These are phyloP conservation scores for Buphagus erythrorhynchus DNA, from an alignment of 2,797 vertebrate genomes.

Conservation along the genomic window DNA sequence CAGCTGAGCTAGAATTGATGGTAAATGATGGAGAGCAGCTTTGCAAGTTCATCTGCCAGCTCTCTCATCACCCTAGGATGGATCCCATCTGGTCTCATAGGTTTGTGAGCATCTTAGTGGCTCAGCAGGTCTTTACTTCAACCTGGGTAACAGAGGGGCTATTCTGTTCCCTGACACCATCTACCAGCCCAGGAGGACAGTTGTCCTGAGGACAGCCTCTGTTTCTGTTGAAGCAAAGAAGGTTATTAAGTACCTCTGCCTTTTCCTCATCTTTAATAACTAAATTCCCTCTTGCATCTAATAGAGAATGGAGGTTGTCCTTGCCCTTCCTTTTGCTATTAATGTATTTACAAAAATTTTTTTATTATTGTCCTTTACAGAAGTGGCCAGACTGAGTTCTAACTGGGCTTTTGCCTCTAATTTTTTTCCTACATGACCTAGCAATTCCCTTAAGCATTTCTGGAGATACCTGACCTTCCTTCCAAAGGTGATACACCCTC, in stretches of 20 bases:
- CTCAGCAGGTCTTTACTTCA: background rate
- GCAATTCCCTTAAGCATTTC: background rate
- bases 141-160: rapidly evolving
- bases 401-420: background rate
- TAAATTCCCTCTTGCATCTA: background rate
- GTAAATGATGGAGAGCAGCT: too few relatives aligned
- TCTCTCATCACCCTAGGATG: background rate
- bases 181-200: background rate
- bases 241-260: background rate
- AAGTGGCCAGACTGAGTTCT: background rate
- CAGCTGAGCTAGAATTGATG: background rate
- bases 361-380: background rate
- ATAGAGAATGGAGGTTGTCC: background rate
- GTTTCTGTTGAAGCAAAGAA: background rate
- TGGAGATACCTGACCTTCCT: background rate
- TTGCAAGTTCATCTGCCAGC: background rate
- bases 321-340: background rate
- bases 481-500: background rate
- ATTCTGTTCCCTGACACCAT: background rate
- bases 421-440: background rate
- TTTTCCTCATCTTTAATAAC: background rate
- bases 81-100: background rate
- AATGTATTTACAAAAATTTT: background rate
- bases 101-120: background rate
- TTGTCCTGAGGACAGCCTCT: background rate